Conservation (phyloP, 1,140 invertebrate genomes). For the Apis mellifera region Amel_HAv3.1 CM009931.2:27451001-27451500, state of each 20-base stretch:
- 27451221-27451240: conserved; percentile 39
- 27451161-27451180: conserved; percentile 44
- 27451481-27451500: too few species aligned
- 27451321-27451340: conserved; percentile 8
- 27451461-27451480: too few species aligned
- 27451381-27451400: conserved; percentile 7
- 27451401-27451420: background rate
- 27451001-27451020: too few species aligned
- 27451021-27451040: too few species aligned
- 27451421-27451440: background rate
- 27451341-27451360: background rate
- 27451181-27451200: conserved; percentile 38
- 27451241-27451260: conserved; percentile 56
- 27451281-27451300: conserved; percentile 58
- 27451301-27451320: background rate
- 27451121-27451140: too few species aligned
- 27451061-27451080: background rate
- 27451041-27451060: too few species aligned
- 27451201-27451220: conserved; percentile 5
- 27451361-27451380: conserved; percentile 6
- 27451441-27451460: background rate
- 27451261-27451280: conserved; percentile 62
- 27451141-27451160: conserved; percentile 55
- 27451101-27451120: too few species aligned
- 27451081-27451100: conserved; percentile 51